A percentile compares a stretch with the other conserved stretches of the same genome.
These are phyloP conservation scores for Bolborhynchus lineola DNA, from an alignment of 2,113 vertebrate genomes.

Conservation along the genomic window DNA sequence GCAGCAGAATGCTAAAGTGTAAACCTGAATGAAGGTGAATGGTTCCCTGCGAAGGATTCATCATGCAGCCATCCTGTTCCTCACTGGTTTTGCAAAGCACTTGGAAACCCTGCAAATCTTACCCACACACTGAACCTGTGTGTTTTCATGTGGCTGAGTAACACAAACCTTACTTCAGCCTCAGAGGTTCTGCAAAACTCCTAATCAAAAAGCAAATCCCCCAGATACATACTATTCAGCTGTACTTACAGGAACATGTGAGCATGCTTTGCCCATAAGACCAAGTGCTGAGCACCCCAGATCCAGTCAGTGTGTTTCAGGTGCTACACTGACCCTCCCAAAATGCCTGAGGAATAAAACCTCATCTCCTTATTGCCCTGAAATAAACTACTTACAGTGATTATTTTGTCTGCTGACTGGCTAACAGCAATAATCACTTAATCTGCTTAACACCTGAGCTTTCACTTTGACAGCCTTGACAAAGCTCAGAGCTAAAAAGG, in stretches of 20 bases:
- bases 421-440: conserved; percentile 73
- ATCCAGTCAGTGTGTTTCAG: not conserved
- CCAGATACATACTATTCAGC: not conserved
- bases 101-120: not conserved
- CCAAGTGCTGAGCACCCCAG: not conserved
- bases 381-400: conserved; percentile 76
- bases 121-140: not conserved
- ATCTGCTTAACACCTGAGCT: conserved; percentile 74
- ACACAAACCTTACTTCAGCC: not conserved
- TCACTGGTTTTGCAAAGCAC: not conserved
- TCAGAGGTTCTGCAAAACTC: not conserved
- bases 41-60: not conserved
- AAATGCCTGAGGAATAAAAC: conserved; percentile 37
- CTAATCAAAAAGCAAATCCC: not conserved
- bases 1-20: not conserved
- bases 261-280: conserved; percentile 3
- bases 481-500: conserved; percentile 65
- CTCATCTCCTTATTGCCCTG: conserved; percentile 58
- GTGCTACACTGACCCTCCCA: not conserved
- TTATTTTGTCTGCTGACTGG: conserved; percentile 81
- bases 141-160: not conserved
- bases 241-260: conserved; percentile 1
- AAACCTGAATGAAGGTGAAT: not conserved
- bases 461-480: conserved; percentile 63
- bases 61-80: not conserved